Conservation (phyloP, 2,797 vertebrate species). For the Botia almorhae region DNA sequence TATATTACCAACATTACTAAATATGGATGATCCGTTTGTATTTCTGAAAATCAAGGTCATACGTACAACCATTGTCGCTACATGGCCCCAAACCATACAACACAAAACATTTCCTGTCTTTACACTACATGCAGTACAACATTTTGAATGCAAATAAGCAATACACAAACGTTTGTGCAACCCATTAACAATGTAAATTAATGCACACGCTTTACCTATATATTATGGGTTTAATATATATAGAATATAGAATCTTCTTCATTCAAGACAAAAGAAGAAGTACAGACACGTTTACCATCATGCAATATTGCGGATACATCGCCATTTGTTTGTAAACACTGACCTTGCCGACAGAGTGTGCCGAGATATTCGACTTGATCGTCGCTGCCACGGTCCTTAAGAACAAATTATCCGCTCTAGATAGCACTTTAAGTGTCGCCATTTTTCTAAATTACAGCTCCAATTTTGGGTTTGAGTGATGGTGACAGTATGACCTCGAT, state of each 20-base stretch:
- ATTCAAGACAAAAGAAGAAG: background rate
- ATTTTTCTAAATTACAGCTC: conserved; percentile 67
- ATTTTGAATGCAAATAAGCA: background rate
- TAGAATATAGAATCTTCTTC: background rate
- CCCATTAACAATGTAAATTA: background rate
- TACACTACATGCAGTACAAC: background rate
- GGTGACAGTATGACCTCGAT: conserved; percentile 33
- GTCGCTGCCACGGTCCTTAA: conserved; percentile 64
- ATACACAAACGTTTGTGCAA: background rate
- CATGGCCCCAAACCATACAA: background rate
- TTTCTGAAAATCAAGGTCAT: background rate
- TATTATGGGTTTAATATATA: background rate
- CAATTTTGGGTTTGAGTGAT: conserved; percentile 24
- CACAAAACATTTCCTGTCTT: background rate
- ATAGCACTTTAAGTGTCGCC: conserved; percentile 75
- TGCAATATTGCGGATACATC: background rate
- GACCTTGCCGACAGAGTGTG: conserved; percentile 72
- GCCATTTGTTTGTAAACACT: conserved; percentile 59
- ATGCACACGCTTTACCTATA: background rate
- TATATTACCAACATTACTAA: background rate
- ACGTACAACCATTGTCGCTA: no score
- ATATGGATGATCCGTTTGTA: background rate
- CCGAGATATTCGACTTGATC: conserved; percentile 59
- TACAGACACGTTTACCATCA: conserved; percentile 7
- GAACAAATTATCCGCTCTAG: conserved; percentile 70